A percentile compares a stretch with the other conserved stretches of the same genome.
Evolutionary conservation across 2,797 vertebrate species (phyloP).

Genomic region (Sus cebifrons): DNA sequence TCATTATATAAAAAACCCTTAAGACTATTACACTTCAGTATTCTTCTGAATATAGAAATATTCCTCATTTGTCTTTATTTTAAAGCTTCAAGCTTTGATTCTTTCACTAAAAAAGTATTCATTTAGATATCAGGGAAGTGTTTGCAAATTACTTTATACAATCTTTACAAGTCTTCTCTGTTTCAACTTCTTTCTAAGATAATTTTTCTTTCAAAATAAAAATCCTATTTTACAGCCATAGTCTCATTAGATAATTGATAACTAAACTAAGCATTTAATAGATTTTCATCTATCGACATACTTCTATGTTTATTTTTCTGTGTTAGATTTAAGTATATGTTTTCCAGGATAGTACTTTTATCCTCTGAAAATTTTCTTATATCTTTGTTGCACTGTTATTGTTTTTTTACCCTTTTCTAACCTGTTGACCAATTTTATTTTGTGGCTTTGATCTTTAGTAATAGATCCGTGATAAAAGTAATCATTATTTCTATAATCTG

Average conservation of each 20-base stretch:
- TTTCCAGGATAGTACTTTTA: conserved; percentile 49
- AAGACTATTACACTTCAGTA: conserved; percentile 29
- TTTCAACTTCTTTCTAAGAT: conserved; percentile 20
- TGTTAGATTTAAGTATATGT: conserved; percentile 35
- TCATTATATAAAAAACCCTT: not conserved
- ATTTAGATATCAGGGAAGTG: not conserved
- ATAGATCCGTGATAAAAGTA: conserved; percentile 79
- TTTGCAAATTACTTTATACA: conserved; percentile 48
- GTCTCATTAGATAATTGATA: conserved; percentile 5
- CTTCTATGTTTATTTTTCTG: conserved; percentile 33
- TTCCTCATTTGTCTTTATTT: conserved; percentile 32
- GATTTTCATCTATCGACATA: conserved; percentile 57
- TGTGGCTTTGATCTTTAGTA: conserved; percentile 76
- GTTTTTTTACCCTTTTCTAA: conserved; percentile 69
- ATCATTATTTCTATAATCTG: conserved; percentile 74
- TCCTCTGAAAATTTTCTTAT: conserved; percentile 54
- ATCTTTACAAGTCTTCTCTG: conserved; percentile 44
- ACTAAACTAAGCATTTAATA: conserved; percentile 48
- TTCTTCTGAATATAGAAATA: conserved; percentile 38
- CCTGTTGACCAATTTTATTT: conserved; percentile 71
- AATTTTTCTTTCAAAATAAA: conserved; percentile 65
- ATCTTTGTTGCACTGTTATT: conserved; percentile 40
- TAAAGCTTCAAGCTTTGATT: conserved; percentile 46
- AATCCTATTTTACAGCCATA: not conserved
- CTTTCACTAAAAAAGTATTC: conserved; percentile 14